Conservation (phyloP, 2,888 invertebrate genomes). For the Neoaliturus tenellus region DNA sequence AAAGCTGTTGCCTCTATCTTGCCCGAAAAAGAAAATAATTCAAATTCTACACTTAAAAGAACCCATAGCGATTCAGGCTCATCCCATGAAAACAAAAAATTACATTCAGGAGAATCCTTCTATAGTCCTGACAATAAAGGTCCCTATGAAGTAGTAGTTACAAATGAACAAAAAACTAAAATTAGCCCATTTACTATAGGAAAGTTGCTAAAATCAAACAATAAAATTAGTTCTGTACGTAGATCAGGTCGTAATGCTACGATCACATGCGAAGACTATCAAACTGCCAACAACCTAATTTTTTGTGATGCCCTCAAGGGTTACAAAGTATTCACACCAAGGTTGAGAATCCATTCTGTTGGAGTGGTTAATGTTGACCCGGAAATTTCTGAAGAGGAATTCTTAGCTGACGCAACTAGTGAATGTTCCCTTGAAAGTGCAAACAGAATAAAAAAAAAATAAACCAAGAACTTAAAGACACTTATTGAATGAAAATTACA, state of each 20-base stretch:
- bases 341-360: neutral
- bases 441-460: neutral
- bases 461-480: neutral
- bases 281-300: neutral
- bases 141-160: neutral
- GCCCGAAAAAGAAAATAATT: neutral
- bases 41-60: too few species aligned
- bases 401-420: too few species aligned
- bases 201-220: neutral
- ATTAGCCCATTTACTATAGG: neutral
- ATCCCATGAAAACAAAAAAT: too few species aligned
- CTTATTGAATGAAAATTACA: neutral
- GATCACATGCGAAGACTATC: neutral
- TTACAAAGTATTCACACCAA: neutral
- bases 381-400: too few species aligned
- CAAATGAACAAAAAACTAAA: neutral
- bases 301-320: neutral
- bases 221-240: constrained; percentile 7
- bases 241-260: neutral
- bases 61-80: too few species aligned
- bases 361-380: too few species aligned
- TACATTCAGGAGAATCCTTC: too few species aligned
- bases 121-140: constrained; percentile 1
- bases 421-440: neutral
- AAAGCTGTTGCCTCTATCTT: neutral